Base-by-base conservation (phyloP, 2,113 vertebrate species). In the Cyanistes caeruleus region DNA sequence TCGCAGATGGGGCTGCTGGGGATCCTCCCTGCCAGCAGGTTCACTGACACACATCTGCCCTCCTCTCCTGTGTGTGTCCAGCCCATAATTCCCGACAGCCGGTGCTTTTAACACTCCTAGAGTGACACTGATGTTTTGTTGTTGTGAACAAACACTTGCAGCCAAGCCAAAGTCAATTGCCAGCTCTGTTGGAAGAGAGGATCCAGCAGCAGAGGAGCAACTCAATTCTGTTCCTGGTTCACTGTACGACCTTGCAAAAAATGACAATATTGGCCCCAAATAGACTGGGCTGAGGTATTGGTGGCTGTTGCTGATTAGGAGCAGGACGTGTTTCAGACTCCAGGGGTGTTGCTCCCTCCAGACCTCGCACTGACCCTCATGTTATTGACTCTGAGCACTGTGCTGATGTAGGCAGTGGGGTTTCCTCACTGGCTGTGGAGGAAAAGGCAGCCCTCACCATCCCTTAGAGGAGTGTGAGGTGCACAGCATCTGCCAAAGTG, bases 271-370 rank as follows among this genome's bases (percentile, higher is more conserved):
- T 94, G 90, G 82, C 46, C 85, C 75, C 79, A 68, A 72, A 30
- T 30, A 75, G 62, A 7, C 75, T 33, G 49, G 43, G 74, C 73
- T 90, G 87, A 94, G 68, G 55, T 83, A 93, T 16, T 68, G 74
- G 82, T 91, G 58, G 82, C 78, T 90, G 77, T 69, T 94, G 62
- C 43, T 87, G 90, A 79, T 93, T 91, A 89, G 82, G 85, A 95
- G 74, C 78, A 76, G 87, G 85, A 75, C 75, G 62, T 52, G 56
- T 79, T 68, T 87, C 84, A 85, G 92, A 56, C 58, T 72, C 35
- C 63, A 37, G 69, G 51, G 18, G 6, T 51, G 46, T 27, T 80
- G 70, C 63, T 92, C 83, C 51, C 84, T 84, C 60, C 78, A 87
- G 74, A 65, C 69, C 78, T 81, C 0, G 0, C n/a, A 2, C 59